phyloP scores from a whole-genome alignment of 1,140 invertebrate species.

The Branchinecta lynchi region DNA sequence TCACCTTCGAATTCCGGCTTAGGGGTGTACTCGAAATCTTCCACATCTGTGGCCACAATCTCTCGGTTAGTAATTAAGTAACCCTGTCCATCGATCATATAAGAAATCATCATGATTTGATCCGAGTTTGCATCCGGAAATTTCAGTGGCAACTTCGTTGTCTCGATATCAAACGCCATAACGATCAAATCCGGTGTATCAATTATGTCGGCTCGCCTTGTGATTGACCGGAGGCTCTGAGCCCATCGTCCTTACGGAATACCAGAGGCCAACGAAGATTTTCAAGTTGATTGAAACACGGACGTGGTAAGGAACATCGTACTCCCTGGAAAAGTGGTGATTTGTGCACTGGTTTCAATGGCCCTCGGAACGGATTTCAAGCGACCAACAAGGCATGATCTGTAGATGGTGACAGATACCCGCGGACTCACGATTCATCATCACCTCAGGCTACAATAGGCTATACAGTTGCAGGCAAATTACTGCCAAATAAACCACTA shows the following conservation, averaged over 20 bases:
- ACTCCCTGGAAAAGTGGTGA: constrained; percentile 48
- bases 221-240: constrained; percentile 52
- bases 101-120: constrained; percentile 99
- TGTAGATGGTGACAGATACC: no score
- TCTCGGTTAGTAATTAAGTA: constrained; percentile 92
- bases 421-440: no score
- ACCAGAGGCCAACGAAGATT: constrained; percentile 93
- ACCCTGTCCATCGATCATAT: constrained; percentile 95
- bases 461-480: no score
- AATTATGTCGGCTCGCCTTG: constrained; percentile 59
- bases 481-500: no score
- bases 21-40: constrained; percentile 97
- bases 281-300: constrained; percentile 88
- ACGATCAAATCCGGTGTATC: constrained; percentile 87
- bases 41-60: constrained; percentile 84
- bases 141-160: constrained; percentile 91
- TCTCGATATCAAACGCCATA: constrained; percentile 96
- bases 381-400: no score
- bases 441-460: no score
- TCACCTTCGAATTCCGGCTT: constrained; percentile 84
- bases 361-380: no score
- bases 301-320: constrained; percentile 95
- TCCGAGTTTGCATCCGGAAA: constrained; percentile 87
- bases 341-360: not conserved
- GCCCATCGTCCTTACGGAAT: constrained; percentile 55